Conservation (phyloP, 92 coral and sea anemone genomes). For the Zoanthus gigantus region DNA sequence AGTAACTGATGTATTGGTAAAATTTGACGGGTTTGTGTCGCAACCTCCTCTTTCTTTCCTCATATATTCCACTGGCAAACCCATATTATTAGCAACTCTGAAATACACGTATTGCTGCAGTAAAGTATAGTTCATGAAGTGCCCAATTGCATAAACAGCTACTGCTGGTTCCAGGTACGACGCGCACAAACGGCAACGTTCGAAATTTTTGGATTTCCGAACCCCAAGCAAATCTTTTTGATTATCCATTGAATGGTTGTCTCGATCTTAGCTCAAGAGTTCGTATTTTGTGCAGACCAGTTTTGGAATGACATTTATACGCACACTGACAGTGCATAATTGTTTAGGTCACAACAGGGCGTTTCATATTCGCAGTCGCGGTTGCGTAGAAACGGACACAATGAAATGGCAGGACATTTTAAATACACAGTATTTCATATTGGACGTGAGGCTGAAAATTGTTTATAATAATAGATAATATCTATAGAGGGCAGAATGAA, state of each 20-base stretch:
- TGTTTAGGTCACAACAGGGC: too few relatives aligned
- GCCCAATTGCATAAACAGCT: slow-evolving; percentile 19
- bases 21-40: neutral
- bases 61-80: slow-evolving; percentile 63
- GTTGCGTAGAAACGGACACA: too few relatives aligned
- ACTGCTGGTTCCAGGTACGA: neutral
- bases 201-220: neutral
- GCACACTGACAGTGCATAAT: neutral
- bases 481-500: too few relatives aligned
- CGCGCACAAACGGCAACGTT: neutral
- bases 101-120: slow-evolving; percentile 65
- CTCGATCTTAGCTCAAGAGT: neutral
- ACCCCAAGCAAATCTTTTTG: neutral
- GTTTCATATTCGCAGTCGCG: too few relatives aligned
- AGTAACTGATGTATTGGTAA: neutral
- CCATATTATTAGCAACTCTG: slow-evolving; percentile 53
- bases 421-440: too few relatives aligned
- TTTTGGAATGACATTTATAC: too few relatives aligned
- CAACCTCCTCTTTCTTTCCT: slow-evolving; percentile 18
- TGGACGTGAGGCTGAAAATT: too few relatives aligned
- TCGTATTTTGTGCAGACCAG: too few relatives aligned
- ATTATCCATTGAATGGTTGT: neutral
- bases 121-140: slow-evolving; percentile 66
- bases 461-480: too few relatives aligned
- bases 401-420: too few relatives aligned